A percentile compares a stretch with the other conserved stretches of the same genome.
These are phyloP conservation scores for Panthera tigris DNA, from an alignment of 2,113 vertebrate species.

Conservation along the genomic window DNA sequence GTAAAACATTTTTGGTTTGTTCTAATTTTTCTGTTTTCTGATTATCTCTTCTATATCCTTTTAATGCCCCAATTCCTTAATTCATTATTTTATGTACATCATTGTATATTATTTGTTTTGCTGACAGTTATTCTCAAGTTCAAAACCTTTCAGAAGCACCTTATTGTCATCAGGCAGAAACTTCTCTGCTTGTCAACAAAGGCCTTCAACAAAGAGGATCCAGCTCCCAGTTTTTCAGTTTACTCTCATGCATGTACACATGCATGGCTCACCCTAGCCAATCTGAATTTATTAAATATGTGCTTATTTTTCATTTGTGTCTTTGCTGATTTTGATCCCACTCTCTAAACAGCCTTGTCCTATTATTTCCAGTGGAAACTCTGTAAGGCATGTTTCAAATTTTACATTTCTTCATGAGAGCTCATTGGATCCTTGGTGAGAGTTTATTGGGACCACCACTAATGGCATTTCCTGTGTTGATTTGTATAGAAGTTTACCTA, in stretches of 20 bases:
- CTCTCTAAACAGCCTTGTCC: neutral
- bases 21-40: conserved; percentile 22
- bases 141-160: neutral
- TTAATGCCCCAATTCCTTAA: neutral
- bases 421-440: neutral
- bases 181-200: neutral
- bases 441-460: neutral
- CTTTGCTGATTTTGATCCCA: neutral
- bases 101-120: neutral
- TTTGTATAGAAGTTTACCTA: neutral
- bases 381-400: neutral
- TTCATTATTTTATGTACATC: neutral
- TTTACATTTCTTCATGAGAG: conserved; percentile 11
- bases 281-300: neutral
- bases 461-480: neutral
- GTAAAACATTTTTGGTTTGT: neutral
- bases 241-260: neutral
- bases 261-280: neutral
- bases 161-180: neutral
- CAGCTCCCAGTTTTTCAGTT: neutral
- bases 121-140: neutral
- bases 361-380: neutral
- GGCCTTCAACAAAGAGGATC: neutral
- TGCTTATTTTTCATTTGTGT: neutral
- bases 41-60: neutral